Conservation (phyloP, 2,888 invertebrate genomes). For the Drosophila aldrichi region DNA sequence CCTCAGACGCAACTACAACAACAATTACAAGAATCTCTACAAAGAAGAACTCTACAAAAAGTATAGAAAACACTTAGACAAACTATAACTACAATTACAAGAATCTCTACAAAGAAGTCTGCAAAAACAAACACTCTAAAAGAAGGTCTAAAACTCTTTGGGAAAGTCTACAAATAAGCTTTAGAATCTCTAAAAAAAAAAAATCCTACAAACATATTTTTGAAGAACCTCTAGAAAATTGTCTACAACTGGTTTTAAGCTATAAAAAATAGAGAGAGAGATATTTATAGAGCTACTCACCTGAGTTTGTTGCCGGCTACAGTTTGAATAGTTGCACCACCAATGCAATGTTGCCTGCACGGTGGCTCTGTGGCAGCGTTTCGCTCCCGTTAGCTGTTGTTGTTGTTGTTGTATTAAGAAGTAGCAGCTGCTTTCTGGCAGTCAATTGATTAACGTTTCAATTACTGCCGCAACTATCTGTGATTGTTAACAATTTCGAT, state of each 20-base stretch:
- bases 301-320: slow-evolving; percentile 72
- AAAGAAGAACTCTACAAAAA: neutral
- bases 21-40: too few relatives aligned
- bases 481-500: slow-evolving; percentile 9
- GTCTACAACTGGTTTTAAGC: neutral
- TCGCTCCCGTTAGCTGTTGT: neutral
- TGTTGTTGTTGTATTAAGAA: neutral
- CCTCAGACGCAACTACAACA: too few relatives aligned
- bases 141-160: too few relatives aligned
- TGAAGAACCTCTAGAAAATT: neutral
- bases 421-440: neutral
- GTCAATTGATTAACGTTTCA: slow-evolving; percentile 1
- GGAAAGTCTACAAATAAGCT: too few relatives aligned
- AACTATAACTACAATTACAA: too few relatives aligned
- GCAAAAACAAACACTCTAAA: too few relatives aligned
- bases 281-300: slow-evolving; percentile 39
- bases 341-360: slow-evolving; percentile 46
- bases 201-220: neutral
- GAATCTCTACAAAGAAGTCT: too few relatives aligned
- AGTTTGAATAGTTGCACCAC: slow-evolving; percentile 63
- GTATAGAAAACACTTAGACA: too few relatives aligned
- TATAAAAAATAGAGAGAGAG: too few relatives aligned
- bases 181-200: too few relatives aligned
- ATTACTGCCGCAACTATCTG: slow-evolving; percentile 4
- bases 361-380: slow-evolving; percentile 33